Conservation (phyloP, 2,797 vertebrate species). For the Brotula barbata region DNA sequence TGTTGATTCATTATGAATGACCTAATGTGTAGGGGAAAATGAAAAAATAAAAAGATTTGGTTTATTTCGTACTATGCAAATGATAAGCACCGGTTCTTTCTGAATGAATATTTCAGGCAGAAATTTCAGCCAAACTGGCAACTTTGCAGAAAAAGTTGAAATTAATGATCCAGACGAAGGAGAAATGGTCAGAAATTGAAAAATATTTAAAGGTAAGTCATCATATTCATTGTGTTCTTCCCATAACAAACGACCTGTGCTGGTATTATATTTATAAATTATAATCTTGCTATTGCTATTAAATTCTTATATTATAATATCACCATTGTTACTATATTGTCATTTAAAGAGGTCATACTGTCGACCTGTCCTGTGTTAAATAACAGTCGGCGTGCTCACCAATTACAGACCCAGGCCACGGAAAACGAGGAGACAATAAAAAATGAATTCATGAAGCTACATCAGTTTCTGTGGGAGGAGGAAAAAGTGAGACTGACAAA, state of each 20-base stretch:
- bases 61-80: too few relatives aligned
- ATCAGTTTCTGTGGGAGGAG: constrained; percentile 66
- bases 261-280: too few relatives aligned
- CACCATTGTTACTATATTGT: not conserved
- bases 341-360: not conserved
- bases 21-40: too few relatives aligned
- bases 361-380: too few relatives aligned
- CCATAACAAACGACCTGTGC: too few relatives aligned
- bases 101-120: constrained; percentile 56
- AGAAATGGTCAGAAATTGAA: constrained; percentile 65
- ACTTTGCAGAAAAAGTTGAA: constrained; percentile 61
- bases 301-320: too few relatives aligned
- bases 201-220: constrained; percentile 65
- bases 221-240: not conserved
- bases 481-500: constrained; percentile 49
- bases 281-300: too few relatives aligned
- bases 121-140: constrained; percentile 54
- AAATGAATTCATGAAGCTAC: constrained; percentile 70
- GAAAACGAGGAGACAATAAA: constrained; percentile 59
- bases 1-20: too few relatives aligned
- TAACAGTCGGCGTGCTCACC: constrained; percentile 8
- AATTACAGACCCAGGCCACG: constrained; percentile 62
- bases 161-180: constrained; percentile 53
- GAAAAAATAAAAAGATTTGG: too few relatives aligned
- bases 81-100: too few relatives aligned